phyloP scores from a whole-genome alignment of 1,140 invertebrate genomes.

The Drosophila obscura region DNA sequence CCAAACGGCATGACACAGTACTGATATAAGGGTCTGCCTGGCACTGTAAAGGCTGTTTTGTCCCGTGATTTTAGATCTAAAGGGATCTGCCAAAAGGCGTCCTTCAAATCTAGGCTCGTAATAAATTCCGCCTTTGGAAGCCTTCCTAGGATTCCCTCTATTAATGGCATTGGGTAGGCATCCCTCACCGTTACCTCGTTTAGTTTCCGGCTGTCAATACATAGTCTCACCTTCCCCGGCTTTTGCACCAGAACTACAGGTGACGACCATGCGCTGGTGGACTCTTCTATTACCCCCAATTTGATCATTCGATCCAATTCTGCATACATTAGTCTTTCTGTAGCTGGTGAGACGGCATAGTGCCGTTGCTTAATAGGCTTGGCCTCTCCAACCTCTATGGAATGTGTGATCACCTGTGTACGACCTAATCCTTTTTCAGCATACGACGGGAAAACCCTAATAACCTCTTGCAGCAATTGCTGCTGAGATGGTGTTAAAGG shows the following conservation, averaged over 20 bases:
- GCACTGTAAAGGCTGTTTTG: too few relatives aligned
- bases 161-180: slow-evolving; percentile 14
- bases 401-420: slow-evolving; percentile 8
- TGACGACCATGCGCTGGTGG: slow-evolving; percentile 16
- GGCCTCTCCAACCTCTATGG: slow-evolving; percentile 59
- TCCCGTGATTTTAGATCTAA: too few relatives aligned
- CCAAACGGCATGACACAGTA: too few relatives aligned
- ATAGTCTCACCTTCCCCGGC: slow-evolving; percentile 59
- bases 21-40: too few relatives aligned
- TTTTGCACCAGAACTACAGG: slow-evolving; percentile 58
- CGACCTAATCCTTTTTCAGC: background rate
- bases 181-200: slow-evolving; percentile 43
- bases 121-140: slow-evolving; percentile 84
- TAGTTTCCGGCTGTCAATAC: slow-evolving; percentile 68
- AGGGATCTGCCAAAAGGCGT: background rate
- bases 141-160: background rate
- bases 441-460: background rate
- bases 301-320: slow-evolving; percentile 62
- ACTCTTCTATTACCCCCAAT: slow-evolving; percentile 43
- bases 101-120: slow-evolving; percentile 76
- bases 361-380: slow-evolving; percentile 61
- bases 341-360: too few relatives aligned
- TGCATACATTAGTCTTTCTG: slow-evolving; percentile 3
- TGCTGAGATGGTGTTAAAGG: too few relatives aligned
- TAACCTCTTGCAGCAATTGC: too few relatives aligned